Evolutionary conservation across 2,113 vertebrate species (phyloP), one percentile per base, ranked within the genome.

Genomic region (Tychaedon coryphoeus): DNA sequence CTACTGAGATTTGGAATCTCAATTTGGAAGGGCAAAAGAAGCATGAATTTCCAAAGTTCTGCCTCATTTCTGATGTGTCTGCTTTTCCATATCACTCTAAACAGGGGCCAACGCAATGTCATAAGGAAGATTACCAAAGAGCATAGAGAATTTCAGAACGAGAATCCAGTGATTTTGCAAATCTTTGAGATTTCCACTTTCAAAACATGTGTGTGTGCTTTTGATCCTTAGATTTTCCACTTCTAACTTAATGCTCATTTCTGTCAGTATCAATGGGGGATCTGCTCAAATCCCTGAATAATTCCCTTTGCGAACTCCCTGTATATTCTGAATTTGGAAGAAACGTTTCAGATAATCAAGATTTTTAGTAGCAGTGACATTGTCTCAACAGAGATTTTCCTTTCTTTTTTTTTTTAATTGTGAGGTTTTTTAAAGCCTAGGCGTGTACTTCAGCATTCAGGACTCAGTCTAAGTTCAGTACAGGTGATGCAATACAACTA

Each of bases 91-190:
- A 25, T 7, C 11, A 28, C 0, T 0, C 4, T 60, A 22, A 87
- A 50, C 4, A 33, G 3, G 4, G 7, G 22, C 2, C 8, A 23
- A 48, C 6, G 2, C 3, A 5, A 45, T 62, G 5, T 36, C 23
- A 34, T 58, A 40, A 78, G 6, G 33, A 43, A 84, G 7, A 38
- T 48, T 45, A 56, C 7, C 2, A 33, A 53, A 51, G 3, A 33
- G 4, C 33, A 66, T 9, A 51, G 78, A 36, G 5, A 17, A 73
- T n/a, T 75, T 50, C 62, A 75, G 25, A 86, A 15, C 0, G 0
- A 56, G 9, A 47, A 25, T 45, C 17, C 53, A 28, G 17, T 36
- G 9, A 28, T 50, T 17, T 81, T 5, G 23, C 23, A 6, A 50
- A 31, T 62, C 28, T 57, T 14, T 28, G 6, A 25, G 16, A 70